Conservation (phyloP, 2,797 vertebrate genomes). For the Cryptoblepharus egeriae region DNA sequence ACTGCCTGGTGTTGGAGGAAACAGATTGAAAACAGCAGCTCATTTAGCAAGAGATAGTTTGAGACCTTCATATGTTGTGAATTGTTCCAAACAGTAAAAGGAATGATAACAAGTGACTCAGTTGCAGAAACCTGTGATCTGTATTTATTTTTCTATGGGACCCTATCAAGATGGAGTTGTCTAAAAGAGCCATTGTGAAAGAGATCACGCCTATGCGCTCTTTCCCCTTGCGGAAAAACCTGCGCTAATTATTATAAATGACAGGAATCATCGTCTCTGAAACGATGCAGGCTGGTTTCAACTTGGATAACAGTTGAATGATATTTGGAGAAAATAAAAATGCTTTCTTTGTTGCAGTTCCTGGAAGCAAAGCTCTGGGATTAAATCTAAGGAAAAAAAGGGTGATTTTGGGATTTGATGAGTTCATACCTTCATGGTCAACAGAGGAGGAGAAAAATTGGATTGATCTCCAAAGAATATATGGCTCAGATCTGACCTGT, state of each 20-base stretch:
- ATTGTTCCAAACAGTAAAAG: slow-evolving; percentile 38
- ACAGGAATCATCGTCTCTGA: slow-evolving; percentile 36
- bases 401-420: background rate
- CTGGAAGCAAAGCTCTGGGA: slow-evolving; percentile 40
- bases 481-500: background rate
- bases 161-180: slow-evolving; percentile 48
- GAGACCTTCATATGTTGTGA: slow-evolving; percentile 57
- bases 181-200: background rate
- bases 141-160: slow-evolving; percentile 51
- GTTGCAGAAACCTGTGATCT: rapidly evolving
- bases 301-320: background rate
- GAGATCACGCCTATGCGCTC: background rate
- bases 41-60: slow-evolving; percentile 58
- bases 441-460: slow-evolving; percentile 46
- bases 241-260: background rate
- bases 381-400: slow-evolving; percentile 15
- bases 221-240: background rate
- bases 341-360: background rate
- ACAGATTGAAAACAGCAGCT: slow-evolving; percentile 59
- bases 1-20: background rate
- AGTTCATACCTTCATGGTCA: rapidly evolving
- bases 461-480: slow-evolving; percentile 15
- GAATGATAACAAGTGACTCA: slow-evolving; percentile 40
- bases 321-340: background rate
- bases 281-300: rapidly evolving